Conservation (phyloP, 30 jellyfish, hydroid and myxozoan species). For the Phacellophora camtschatica region DNA sequence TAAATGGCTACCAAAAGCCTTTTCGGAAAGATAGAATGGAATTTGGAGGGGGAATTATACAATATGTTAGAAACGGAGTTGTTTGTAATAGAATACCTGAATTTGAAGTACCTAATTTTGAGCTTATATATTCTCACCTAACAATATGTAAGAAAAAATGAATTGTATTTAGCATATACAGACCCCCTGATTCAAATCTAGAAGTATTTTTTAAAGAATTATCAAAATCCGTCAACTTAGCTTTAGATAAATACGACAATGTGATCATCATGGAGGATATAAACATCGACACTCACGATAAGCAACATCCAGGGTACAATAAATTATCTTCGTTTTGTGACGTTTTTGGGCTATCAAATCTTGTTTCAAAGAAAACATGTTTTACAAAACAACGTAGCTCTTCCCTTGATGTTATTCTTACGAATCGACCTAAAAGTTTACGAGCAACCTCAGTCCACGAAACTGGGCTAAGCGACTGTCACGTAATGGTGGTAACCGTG, state of each 20-base stretch:
- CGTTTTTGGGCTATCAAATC: slow-evolving; percentile 17
- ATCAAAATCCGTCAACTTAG: neutral
- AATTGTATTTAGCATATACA: neutral
- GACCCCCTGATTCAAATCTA: slow-evolving; percentile 36
- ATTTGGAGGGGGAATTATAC: slow-evolving; percentile 34
- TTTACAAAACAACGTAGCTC: neutral
- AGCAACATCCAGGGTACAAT: slow-evolving; percentile 1
- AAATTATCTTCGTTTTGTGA: slow-evolving; percentile 16
- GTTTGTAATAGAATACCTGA: slow-evolving; percentile 2
- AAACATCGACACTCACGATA: slow-evolving; percentile 19
- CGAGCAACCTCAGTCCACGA: neutral
- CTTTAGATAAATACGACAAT: slow-evolving; percentile 33
- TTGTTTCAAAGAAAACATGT: slow-evolving; percentile 15
- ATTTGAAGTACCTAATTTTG: neutral
- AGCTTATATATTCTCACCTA: slow-evolving; percentile 11
- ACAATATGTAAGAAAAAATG: slow-evolving; percentile 17
- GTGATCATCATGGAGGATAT: slow-evolving; percentile 24
- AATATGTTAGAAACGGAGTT: slow-evolving; percentile 6
- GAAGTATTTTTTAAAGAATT: neutral
- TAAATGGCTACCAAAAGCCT: slow-evolving; percentile 7
- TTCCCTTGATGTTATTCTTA: slow-evolving; percentile 12
- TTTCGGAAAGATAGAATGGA: slow-evolving; percentile 8
- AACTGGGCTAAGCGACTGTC: slow-evolving; percentile 39
- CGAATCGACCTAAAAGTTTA: neutral
- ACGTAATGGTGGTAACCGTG: neutral